Evolutionary conservation across 2,113 vertebrate species (phyloP).

Genomic region (Dolichotis patagonum): DNA sequence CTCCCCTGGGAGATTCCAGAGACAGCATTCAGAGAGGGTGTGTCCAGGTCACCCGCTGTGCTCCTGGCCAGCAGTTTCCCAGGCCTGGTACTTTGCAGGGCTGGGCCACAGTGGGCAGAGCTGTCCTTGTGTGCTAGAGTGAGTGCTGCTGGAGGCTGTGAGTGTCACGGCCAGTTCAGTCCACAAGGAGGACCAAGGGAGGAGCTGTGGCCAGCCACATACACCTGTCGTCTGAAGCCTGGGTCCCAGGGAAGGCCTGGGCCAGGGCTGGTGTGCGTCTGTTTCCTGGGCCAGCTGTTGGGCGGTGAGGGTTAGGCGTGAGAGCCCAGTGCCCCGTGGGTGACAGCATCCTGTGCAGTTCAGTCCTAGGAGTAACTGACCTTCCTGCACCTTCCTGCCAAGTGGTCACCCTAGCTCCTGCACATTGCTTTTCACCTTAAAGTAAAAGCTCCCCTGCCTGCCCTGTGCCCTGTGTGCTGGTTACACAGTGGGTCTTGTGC

Average conservation of each 20-base stretch:
- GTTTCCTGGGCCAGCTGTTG: neutral
- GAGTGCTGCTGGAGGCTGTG: neutral
- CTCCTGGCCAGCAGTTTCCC: neutral
- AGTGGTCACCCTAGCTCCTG: no score
- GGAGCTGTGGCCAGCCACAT: neutral
- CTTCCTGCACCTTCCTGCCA: neutral
- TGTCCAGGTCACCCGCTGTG: fast-evolving
- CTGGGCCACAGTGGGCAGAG: neutral
- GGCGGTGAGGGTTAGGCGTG: neutral
- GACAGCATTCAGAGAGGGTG: neutral
- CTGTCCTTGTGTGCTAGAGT: fast-evolving
- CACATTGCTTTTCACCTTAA: neutral
- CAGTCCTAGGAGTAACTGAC: no score
- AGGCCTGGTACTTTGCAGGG: neutral
- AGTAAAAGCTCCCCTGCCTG: fast-evolving
- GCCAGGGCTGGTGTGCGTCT: neutral
- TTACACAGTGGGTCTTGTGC: neutral
- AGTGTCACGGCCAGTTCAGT: fast-evolving
- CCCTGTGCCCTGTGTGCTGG: fast-evolving
- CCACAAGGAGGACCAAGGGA: neutral
- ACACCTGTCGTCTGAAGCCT: neutral
- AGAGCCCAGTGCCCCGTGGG: neutral
- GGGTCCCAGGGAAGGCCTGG: neutral
- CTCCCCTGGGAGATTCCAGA: neutral
- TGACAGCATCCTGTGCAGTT: neutral